phyloP scores from a whole-genome alignment of 2,113 vertebrate genomes.

The Aphelocoma coerulescens region DNA sequence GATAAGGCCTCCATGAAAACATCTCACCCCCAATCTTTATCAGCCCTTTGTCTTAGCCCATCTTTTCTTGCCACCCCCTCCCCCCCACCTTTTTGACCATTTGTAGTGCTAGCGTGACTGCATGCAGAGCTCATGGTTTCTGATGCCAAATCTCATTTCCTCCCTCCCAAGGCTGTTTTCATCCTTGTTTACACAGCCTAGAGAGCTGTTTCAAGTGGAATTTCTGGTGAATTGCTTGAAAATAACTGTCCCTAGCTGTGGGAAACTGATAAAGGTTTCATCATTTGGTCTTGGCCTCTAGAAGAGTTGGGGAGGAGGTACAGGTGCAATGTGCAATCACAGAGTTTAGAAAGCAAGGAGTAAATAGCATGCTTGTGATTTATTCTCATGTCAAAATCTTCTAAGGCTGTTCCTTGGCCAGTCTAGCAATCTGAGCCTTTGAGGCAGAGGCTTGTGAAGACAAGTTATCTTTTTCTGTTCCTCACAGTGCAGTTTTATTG shows the following conservation, averaged over 20 bases:
- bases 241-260: background rate
- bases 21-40: background rate
- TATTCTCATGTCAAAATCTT: background rate
- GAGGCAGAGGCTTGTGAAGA: background rate
- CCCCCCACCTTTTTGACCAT: background rate
- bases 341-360: background rate
- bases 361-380: background rate
- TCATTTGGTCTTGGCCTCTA: background rate
- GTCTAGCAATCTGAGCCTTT: background rate
- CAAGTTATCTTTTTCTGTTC: background rate
- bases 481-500: background rate
- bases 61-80: background rate
- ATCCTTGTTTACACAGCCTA: slow-evolving; percentile 29
- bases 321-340: background rate
- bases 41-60: background rate
- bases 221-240: background rate
- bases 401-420: background rate
- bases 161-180: slow-evolving; percentile 26
- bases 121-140: background rate
- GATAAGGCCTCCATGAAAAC: background rate
- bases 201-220: background rate
- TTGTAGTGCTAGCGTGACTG: background rate
- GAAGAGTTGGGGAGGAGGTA: background rate
- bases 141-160: slow-evolving; percentile 11
- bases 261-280: background rate